phyloP scores from a whole-genome alignment of 2,797 vertebrate species.

The Perodicticus potto region DNA sequence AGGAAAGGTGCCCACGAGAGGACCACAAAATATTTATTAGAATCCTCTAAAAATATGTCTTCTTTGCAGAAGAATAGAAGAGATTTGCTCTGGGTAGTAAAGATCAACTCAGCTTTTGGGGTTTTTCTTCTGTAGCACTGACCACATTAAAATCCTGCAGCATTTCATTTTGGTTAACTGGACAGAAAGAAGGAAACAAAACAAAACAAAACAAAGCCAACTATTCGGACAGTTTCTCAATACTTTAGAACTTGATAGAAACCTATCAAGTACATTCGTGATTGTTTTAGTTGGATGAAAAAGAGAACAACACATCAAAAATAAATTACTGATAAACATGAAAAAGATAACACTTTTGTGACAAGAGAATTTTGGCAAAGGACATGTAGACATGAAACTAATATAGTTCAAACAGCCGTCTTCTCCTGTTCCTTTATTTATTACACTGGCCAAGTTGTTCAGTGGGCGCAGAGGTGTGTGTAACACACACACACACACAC shows the following conservation, averaged over 20 bases:
- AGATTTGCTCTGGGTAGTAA: not conserved
- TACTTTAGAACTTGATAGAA: not conserved
- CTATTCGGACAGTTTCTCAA: not conserved
- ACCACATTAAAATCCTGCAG: not conserved
- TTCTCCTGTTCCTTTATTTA: not conserved
- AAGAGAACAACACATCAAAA: slow-evolving; percentile 30
- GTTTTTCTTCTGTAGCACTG: not conserved
- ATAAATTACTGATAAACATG: not conserved
- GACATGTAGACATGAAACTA: not conserved
- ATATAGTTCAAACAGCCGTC: not conserved
- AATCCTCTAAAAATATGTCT: not conserved
- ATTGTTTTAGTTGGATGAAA: slow-evolving; percentile 17
- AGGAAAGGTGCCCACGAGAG: not conserved
- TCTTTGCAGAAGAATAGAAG: not conserved
- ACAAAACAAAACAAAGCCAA: not conserved
- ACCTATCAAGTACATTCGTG: not conserved
- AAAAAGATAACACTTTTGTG: not conserved
- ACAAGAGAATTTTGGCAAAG: not conserved
- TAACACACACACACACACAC: too few species aligned
- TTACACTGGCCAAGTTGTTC: not conserved
- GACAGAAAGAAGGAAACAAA: not conserved
- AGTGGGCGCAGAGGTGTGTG: not conserved
- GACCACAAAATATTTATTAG: not conserved
- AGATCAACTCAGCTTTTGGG: not conserved
- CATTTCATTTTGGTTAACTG: not conserved